phyloP scores from a whole-genome alignment of 1,140 invertebrate genomes.

The Leucophenga varia region DNA sequence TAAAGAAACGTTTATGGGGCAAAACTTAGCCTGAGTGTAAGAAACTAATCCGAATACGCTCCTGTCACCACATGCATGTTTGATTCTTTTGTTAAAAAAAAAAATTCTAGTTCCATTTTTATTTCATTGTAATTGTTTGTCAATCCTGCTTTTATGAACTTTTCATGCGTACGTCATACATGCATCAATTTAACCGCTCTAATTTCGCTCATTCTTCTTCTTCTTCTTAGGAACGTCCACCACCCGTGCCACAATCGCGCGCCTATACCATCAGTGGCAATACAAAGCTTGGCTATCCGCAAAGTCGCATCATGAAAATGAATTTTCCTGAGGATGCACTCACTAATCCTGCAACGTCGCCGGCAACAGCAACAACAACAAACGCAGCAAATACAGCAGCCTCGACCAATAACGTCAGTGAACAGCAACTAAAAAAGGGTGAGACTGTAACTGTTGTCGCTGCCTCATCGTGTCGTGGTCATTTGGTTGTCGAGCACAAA shows the following conservation, averaged over 20 bases:
- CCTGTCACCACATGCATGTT: no score
- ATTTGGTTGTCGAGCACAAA: conserved; percentile 81
- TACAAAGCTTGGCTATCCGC: conserved; percentile 90
- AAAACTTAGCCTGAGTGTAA: no score
- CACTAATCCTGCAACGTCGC: conserved; percentile 57
- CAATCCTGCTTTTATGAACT: no score
- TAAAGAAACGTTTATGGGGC: no score
- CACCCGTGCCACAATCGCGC: conserved; percentile 84
- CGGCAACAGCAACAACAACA: conserved; percentile 12
- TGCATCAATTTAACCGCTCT: no score
- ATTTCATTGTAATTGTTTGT: neutral
- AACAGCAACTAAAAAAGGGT: conserved; percentile 67
- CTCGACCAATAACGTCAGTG: conserved; percentile 4
- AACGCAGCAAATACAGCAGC: no score
- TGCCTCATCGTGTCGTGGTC: conserved; percentile 75
- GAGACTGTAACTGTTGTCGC: conserved; percentile 81
- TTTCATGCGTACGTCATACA: no score
- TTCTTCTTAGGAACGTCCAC: conserved; percentile 75
- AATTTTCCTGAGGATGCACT: conserved; percentile 71
- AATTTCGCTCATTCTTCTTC: neutral
- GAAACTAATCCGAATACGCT: no score
- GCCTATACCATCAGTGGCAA: conserved; percentile 88
- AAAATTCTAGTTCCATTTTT: conserved; percentile 3
- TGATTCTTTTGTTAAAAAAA: no score
- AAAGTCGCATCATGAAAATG: conserved; percentile 87